These are phyloP conservation scores for Hippolais icterina DNA, from an alignment of 2,113 vertebrate species.

Conservation along the genomic window DNA sequence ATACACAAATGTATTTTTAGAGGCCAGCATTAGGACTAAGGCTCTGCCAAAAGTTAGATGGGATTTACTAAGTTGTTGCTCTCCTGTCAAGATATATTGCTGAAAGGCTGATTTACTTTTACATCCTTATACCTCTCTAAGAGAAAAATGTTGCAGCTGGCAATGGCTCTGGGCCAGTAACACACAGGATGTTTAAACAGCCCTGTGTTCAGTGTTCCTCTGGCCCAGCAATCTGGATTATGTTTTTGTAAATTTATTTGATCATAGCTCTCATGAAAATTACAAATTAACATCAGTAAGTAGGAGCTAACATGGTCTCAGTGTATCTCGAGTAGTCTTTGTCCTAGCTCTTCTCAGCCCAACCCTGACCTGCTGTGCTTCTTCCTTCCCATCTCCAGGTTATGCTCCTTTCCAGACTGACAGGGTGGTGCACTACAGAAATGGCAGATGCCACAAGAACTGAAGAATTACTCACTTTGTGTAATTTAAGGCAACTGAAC, in stretches of 20 bases:
- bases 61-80: background rate
- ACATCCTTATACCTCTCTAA: background rate
- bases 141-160: conserved; percentile 47
- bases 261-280: background rate
- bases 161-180: conserved; percentile 51
- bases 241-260: conserved; percentile 55
- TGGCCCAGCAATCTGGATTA: conserved; percentile 51
- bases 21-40: background rate
- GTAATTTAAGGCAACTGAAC: background rate
- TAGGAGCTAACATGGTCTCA: background rate
- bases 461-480: background rate
- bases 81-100: background rate
- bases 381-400: background rate
- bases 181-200: conserved; percentile 49
- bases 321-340: background rate
- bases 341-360: background rate
- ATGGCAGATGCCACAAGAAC: background rate
- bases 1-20: background rate
- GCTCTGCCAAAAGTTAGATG: background rate
- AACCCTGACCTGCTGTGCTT: rapidly evolving
- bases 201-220: conserved; percentile 19
- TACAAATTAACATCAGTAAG: background rate
- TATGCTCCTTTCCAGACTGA: background rate
- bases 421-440: background rate
- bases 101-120: background rate